Percentiles rank a stretch among this genome's conserved stretches.
Conservation (phyloP, 2,113 vertebrate species). For the Calypte anna region DNA sequence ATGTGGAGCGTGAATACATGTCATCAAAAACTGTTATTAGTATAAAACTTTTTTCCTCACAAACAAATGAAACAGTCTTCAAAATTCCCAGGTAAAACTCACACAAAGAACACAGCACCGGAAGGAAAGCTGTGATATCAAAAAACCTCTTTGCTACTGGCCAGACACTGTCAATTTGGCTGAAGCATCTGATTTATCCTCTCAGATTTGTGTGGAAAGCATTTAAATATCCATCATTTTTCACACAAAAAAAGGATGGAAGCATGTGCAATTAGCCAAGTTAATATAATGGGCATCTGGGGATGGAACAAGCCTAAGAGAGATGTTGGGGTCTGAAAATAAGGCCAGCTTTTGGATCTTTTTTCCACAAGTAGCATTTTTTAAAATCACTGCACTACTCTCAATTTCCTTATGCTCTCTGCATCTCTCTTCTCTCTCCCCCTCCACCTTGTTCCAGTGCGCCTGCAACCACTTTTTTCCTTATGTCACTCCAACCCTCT, state of each 20-base stretch:
- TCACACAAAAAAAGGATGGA: not conserved
- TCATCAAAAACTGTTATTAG: not conserved
- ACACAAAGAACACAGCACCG: not conserved
- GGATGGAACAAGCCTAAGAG: not conserved
- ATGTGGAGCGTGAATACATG: not conserved
- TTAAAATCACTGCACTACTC: not conserved
- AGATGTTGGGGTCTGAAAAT: not conserved
- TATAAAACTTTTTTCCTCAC: not conserved
- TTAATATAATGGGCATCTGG: not conserved
- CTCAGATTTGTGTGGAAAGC: not conserved
- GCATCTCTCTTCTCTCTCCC: not conserved
- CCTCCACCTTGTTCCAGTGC: not conserved
- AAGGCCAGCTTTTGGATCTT: not conserved
- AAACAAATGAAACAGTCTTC: not conserved
- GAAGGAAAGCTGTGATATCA: not conserved
- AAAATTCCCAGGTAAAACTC: not conserved
- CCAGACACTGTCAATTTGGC: not conserved
- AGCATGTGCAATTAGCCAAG: not conserved
- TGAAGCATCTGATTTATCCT: not conserved
- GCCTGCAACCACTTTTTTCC: not conserved
- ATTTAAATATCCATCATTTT: not conserved
- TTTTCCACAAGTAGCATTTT: not conserved
- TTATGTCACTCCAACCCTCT: not conserved
- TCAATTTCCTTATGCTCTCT: not conserved
- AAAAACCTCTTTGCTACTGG: not conserved